These are phyloP conservation scores for Drosophila busckii DNA, from an alignment of 1,140 invertebrate genomes.

Conservation along the genomic window DNA sequence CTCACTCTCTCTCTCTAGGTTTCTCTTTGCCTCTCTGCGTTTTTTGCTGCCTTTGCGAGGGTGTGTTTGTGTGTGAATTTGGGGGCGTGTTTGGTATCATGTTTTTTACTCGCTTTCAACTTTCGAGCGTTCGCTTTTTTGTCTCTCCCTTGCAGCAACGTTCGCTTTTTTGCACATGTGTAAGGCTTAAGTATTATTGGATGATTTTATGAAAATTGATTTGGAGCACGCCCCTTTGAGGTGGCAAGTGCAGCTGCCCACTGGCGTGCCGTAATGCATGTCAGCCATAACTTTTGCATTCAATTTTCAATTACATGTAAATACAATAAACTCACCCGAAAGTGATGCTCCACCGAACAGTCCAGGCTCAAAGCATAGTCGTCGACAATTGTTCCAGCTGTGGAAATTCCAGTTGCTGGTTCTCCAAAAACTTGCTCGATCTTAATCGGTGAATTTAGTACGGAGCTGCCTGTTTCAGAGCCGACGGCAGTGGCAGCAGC, in stretches of 20 bases:
- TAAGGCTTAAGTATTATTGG: constrained; percentile 68
- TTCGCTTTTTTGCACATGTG: constrained; percentile 6
- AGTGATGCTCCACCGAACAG: constrained; percentile 57
- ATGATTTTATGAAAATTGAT: constrained; percentile 74
- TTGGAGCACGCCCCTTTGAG: constrained; percentile 54
- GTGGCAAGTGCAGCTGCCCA: constrained; percentile 52
- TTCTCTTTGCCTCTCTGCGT: constrained; percentile 14
- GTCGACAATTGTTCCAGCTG: constrained; percentile 49
- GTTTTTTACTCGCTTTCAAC: constrained; percentile 42
- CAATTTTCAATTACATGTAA: no score
- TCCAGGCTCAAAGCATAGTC: constrained; percentile 66
- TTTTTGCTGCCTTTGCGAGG: background rate
- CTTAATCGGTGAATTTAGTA: constrained; percentile 68
- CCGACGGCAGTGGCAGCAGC: constrained; percentile 47
- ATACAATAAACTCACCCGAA: constrained; percentile 74
- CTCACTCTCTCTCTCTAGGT: constrained; percentile 29
- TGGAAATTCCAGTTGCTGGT: constrained; percentile 25
- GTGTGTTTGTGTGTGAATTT: constrained; percentile 19
- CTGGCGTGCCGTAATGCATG: constrained; percentile 1
- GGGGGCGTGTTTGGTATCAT: constrained; percentile 71
- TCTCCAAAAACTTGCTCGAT: constrained; percentile 72
- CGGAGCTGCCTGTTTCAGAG: constrained; percentile 23
- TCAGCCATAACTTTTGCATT: constrained; percentile 17
- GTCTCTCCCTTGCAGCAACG: constrained; percentile 7
- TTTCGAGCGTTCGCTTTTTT: constrained; percentile 16